These are phyloP conservation scores for Chlorospingus semifuscus DNA, from an alignment of 2,797 vertebrate genomes.

Conservation along the genomic window DNA sequence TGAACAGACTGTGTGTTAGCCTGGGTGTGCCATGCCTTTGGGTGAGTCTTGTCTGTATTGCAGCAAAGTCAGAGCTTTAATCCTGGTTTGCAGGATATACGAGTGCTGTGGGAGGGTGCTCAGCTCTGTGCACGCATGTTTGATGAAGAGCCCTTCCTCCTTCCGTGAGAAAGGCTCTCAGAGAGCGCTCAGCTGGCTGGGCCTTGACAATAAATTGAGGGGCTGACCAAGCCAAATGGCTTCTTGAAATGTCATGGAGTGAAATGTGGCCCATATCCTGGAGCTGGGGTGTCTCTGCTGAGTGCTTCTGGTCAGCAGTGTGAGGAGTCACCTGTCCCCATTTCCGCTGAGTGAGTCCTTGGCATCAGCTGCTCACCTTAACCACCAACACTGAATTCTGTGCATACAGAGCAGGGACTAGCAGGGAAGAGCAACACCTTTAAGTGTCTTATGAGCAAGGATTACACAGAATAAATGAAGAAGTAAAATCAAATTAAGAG, in stretches of 20 bases:
- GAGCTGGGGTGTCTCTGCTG: neutral
- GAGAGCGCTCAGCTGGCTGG: neutral
- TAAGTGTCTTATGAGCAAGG: rapidly evolving
- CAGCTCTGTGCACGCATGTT: rapidly evolving
- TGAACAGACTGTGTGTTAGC: neutral
- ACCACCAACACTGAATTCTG: neutral
- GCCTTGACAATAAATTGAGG: neutral
- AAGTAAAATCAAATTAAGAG: neutral
- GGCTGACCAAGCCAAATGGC: neutral
- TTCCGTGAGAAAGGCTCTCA: neutral
- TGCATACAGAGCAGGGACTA: neutral
- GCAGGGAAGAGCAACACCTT: neutral
- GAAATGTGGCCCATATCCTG: neutral
- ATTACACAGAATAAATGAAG: neutral
- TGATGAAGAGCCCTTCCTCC: neutral
- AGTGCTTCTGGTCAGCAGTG: neutral
- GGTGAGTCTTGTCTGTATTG: neutral
- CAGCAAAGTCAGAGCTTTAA: neutral
- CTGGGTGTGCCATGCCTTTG: neutral
- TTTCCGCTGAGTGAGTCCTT: rapidly evolving
- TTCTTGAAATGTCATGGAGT: neutral
- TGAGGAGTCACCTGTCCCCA: neutral
- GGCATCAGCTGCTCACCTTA: neutral
- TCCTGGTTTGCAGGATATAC: neutral
- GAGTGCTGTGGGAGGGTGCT: neutral